These are phyloP conservation scores for Phaedon cochleariae DNA, from an alignment of 2,888 invertebrate species.

Conservation along the genomic window DNA sequence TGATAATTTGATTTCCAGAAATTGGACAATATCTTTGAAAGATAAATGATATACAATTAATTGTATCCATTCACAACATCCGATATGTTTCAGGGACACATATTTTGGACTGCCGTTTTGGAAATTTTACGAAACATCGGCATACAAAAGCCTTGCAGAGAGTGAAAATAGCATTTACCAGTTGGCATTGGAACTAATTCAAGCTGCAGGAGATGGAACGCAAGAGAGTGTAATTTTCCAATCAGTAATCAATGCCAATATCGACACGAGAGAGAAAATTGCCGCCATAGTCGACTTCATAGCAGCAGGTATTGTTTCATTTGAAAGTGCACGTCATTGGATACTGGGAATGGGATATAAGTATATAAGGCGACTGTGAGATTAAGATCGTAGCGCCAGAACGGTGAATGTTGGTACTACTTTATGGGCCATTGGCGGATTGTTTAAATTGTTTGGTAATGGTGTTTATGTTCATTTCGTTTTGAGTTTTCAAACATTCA, in stretches of 20 bases:
- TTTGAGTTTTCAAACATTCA: too few species aligned
- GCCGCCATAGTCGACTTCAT: slow-evolving; percentile 88
- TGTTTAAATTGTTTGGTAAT: too few species aligned
- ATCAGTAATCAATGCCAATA: slow-evolving; percentile 75
- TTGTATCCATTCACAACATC: not conserved
- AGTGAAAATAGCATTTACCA: slow-evolving; percentile 82
- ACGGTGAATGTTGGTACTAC: too few species aligned
- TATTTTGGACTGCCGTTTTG: slow-evolving; percentile 84
- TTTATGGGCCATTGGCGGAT: too few species aligned
- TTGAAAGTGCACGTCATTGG: too few species aligned
- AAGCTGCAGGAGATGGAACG: slow-evolving; percentile 67
- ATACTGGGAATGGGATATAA: too few species aligned
- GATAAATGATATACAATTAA: too few species aligned
- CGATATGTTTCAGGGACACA: slow-evolving; percentile 68
- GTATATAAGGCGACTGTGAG: too few species aligned
- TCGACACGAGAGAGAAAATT: slow-evolving; percentile 83
- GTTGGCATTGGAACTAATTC: slow-evolving; percentile 81
- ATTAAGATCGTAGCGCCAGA: too few species aligned
- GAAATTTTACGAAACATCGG: slow-evolving; percentile 79
- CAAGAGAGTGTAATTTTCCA: slow-evolving; percentile 76
- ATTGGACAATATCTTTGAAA: too few species aligned
- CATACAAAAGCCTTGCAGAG: slow-evolving; percentile 74
- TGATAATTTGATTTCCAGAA: too few species aligned
- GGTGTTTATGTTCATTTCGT: too few species aligned
- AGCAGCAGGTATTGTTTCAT: slow-evolving; percentile 71